A percentile compares a stretch with the other conserved stretches of the same genome.
phyloP scores from a whole-genome alignment of 1,140 invertebrate genomes.

The Lethocerus indicus region DNA sequence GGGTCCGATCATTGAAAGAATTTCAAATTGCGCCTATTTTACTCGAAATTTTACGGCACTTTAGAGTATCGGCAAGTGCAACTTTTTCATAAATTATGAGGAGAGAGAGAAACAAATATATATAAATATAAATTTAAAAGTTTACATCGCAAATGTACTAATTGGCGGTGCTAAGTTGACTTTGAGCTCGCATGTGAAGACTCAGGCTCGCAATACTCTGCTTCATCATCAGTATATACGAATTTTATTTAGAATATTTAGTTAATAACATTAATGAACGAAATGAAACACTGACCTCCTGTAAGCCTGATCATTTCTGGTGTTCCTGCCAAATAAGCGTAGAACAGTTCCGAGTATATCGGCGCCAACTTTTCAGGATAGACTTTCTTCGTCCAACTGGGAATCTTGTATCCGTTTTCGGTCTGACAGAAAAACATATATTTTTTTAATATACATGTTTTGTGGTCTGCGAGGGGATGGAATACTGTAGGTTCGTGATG shows the following conservation, averaged over 20 bases:
- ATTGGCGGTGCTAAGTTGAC: background rate
- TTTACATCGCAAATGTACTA: background rate
- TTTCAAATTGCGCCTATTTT: no score
- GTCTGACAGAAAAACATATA: background rate
- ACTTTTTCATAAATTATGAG: no score
- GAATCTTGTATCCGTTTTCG: constrained; percentile 11
- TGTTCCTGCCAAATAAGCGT: constrained; percentile 1
- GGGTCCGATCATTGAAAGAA: no score
- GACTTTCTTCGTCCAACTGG: constrained; percentile 8
- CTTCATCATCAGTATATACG: background rate
- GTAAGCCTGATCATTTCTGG: constrained; percentile 6
- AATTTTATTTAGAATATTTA: background rate
- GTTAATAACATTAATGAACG: background rate
- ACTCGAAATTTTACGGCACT: no score
- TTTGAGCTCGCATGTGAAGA: background rate
- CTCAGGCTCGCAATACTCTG: background rate
- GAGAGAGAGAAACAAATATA: background rate
- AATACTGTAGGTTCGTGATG: no score
- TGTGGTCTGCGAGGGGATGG: no score
- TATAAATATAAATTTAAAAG: background rate
- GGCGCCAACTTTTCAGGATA: constrained; percentile 1
- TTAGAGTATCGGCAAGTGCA: no score
- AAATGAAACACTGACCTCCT: constrained; percentile 1
- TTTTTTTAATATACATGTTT: background rate
- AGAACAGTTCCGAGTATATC: constrained; percentile 2